phyloP scores from a whole-genome alignment of 1,140 invertebrate species.

The Oncopodura yosiiana region DNA sequence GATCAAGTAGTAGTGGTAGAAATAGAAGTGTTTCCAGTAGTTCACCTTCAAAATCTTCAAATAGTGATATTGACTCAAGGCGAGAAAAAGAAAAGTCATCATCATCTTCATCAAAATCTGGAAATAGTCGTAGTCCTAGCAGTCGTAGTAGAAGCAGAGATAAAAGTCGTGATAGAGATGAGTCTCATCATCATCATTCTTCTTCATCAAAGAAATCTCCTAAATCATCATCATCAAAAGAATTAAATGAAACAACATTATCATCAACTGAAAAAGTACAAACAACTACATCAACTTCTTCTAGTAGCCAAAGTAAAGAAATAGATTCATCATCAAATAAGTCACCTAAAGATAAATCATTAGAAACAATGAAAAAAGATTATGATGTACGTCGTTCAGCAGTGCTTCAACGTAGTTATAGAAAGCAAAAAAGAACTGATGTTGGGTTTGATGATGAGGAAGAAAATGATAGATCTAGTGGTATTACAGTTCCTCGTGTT shows the following conservation, averaged over 20 bases:
- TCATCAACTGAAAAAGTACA: too few species aligned
- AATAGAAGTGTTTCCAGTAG: not conserved
- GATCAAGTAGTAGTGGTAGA: not conserved
- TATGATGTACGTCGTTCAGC: constrained; percentile 6
- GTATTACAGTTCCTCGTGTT: not conserved
- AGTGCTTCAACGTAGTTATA: constrained; percentile 23
- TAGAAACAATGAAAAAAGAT: constrained; percentile 7
- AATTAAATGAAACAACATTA: too few species aligned
- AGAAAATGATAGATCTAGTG: too few species aligned
- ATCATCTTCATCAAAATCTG: not conserved
- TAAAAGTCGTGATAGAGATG: constrained; percentile 1
- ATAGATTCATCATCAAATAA: not conserved
- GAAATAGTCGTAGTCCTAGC: too few species aligned
- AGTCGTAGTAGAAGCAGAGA: too few species aligned
- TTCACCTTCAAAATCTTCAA: too few species aligned
- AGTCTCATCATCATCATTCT: too few species aligned
- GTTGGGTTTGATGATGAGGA: constrained; percentile 12
- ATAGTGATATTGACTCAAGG: too few species aligned
- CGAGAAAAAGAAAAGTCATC: not conserved
- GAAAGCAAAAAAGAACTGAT: constrained; percentile 10
- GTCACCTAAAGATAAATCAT: not conserved
- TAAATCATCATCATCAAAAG: too few species aligned
- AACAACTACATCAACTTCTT: not conserved
- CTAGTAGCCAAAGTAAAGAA: not conserved
- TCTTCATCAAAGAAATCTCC: too few species aligned